A percentile compares a stretch with the other conserved stretches of the same genome.
These are phyloP conservation scores for Oenanthe oenanthe DNA, from an alignment of 2,113 vertebrate species.

Conservation along the genomic window DNA sequence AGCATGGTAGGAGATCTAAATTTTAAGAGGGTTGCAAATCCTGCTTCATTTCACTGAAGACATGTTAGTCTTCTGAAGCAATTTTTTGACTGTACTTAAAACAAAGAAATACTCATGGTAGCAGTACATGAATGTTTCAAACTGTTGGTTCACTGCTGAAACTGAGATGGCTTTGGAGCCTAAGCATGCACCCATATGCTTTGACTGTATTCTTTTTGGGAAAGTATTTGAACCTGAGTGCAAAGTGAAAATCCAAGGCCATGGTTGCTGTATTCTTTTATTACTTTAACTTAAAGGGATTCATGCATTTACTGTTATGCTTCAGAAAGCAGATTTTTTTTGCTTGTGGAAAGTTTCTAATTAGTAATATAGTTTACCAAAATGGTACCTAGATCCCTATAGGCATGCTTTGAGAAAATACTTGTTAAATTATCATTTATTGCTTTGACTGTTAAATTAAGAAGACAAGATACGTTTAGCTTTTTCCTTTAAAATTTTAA, in stretches of 20 bases:
- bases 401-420: background rate
- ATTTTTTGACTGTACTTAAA: background rate
- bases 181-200: background rate
- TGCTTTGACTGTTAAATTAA: background rate
- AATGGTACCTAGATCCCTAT: background rate
- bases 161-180: background rate
- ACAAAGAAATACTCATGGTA: background rate
- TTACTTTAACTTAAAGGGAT: background rate
- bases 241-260: background rate
- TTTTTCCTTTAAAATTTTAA: background rate
- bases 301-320: background rate
- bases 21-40: background rate
- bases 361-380: background rate
- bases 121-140: background rate
- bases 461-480: rapidly evolving
- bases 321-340: background rate
- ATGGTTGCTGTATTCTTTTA: background rate
- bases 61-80: background rate
- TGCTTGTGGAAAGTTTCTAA: background rate
- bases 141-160: background rate
- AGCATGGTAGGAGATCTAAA: background rate
- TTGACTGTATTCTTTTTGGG: background rate
- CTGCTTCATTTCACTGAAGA: background rate
- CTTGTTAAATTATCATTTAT: background rate
- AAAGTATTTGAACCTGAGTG: background rate